Evolutionary conservation across 1,140 invertebrate genomes (phyloP).

Genomic region (Lasioglossum albipes): DNA sequence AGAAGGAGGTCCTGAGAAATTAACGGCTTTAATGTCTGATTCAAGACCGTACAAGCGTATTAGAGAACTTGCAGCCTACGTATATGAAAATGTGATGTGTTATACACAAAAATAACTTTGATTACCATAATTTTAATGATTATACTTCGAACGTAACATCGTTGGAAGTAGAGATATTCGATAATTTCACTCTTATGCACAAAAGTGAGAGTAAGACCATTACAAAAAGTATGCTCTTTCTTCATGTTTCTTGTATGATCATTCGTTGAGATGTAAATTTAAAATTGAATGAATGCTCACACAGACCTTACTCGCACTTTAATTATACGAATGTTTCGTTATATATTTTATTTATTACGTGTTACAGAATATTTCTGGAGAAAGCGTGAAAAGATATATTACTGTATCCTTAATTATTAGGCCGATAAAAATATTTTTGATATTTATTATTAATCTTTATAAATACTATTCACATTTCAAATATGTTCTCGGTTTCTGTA

Average conservation of each 20-base stretch:
- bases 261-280: constrained; percentile 28
- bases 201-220: constrained; percentile 33
- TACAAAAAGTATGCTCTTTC: not conserved
- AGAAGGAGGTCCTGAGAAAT: constrained; percentile 90
- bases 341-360: constrained; percentile 38
- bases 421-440: constrained; percentile 36
- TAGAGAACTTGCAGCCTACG: constrained; percentile 84
- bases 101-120: too few species aligned
- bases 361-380: constrained; percentile 30
- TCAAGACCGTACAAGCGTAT: constrained; percentile 83
- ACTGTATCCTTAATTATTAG: constrained; percentile 32
- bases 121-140: not conserved
- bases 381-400: constrained; percentile 32
- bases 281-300: constrained; percentile 39
- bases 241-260: not conserved
- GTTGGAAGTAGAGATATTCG: constrained; percentile 19
- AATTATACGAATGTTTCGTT: constrained; percentile 15
- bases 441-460: constrained; percentile 33
- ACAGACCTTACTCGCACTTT: constrained; percentile 31
- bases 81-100: constrained; percentile 83
- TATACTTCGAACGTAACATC: constrained; percentile 17
- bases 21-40: constrained; percentile 85
- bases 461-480: constrained; percentile 31
- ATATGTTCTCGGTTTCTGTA: constrained; percentile 40
- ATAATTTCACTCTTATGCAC: constrained; percentile 18